Base-by-base conservation (phyloP, 2,113 vertebrate species). In the Paratilapia polleni region DNA sequence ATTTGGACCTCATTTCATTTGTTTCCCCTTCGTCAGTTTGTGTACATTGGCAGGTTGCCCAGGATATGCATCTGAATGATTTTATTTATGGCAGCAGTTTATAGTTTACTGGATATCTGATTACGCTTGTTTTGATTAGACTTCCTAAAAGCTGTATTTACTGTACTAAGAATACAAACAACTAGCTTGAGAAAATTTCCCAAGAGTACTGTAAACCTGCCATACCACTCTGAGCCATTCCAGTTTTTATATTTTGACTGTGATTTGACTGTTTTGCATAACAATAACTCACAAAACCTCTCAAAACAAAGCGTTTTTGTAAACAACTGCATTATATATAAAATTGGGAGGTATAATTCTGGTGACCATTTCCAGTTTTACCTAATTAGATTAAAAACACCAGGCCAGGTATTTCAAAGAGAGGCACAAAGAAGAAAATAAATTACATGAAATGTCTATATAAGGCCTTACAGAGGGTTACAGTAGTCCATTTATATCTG, bases 61-160 rank as follows among this genome's bases (percentile, higher is more conserved):
- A 38, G 3, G 47, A 31, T 79, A 19, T 28, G 36, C 77, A 80
- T 90, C 60, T 49, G 47, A 77, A 80, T 59, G 34, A 77, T 78
- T 90, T 78, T 20, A 87, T 66, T 81, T 68, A 31, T 15, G 86
- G 76, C 60, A 36, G 73, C 43, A 77, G 61, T 79, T 75, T 60
- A 56, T n/a, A 68, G 57, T 86, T 83, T 63, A 79, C 76, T 60
- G 56, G 28, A 64, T 86, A 49, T 82, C 31, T 52, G 36, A 22
- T 83, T 58, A 20, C 56, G 78, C 86, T 85, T 88, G 85, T 78
- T 91, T 89, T 81, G 41, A 87, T 78, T 61, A 34, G 31, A 61
- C 78, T 78, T 85, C 80, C 56, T 34, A 64, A 86, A 81, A 82
- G 66, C 38, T 14, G 47, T 54, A 73, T 49, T 70, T 49, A 70